phyloP scores from a whole-genome alignment of 2,113 vertebrate genomes.

The Motacilla alba region DNA sequence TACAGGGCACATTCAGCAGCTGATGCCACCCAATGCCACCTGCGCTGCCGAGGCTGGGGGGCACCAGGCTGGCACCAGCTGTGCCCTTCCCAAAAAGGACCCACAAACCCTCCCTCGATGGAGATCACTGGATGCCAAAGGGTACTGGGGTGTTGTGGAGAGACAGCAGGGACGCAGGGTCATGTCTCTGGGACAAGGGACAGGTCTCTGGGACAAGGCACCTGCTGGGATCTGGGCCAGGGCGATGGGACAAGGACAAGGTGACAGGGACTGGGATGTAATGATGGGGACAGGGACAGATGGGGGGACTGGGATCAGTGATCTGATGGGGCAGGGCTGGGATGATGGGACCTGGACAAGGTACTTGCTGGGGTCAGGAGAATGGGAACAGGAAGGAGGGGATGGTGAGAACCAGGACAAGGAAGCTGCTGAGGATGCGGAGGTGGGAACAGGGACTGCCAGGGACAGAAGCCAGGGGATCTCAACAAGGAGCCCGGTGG shows the following conservation, averaged over 20 bases:
- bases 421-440: background rate
- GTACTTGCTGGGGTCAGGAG: background rate
- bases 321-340: background rate
- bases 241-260: background rate
- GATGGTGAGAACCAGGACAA: background rate
- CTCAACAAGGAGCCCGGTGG: rapidly evolving
- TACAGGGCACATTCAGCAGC: background rate
- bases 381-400: too few species aligned
- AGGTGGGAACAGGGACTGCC: background rate
- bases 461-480: background rate
- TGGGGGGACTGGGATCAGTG: background rate
- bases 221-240: background rate
- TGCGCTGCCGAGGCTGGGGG: background rate
- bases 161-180: background rate
- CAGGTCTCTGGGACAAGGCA: background rate
- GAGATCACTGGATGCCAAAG: rapidly evolving
- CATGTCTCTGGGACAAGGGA: too few species aligned
- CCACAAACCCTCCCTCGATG: rapidly evolving
- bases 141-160: background rate
- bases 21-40: background rate
- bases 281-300: too few species aligned
- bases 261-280: background rate
- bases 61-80: background rate
- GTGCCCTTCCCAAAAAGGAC: background rate
- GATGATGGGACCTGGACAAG: background rate